phyloP scores from a whole-genome alignment of 2,113 vertebrate species.

The Trogon melanurus region DNA sequence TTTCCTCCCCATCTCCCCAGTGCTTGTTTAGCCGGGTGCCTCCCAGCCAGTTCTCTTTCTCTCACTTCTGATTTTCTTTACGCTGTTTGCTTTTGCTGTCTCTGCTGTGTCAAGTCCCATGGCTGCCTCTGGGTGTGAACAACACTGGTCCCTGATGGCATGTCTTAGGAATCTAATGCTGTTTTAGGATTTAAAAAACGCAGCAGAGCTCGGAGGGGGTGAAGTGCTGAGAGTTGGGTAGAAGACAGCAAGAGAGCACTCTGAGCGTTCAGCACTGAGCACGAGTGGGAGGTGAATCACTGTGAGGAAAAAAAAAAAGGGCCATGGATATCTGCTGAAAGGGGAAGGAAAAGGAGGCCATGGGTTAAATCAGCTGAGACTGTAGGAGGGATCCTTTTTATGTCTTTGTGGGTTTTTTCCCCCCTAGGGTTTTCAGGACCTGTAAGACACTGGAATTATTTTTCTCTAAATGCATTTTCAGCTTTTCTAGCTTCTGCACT shows the following conservation, averaged over 20 bases:
- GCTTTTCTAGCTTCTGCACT: slow-evolving; percentile 27
- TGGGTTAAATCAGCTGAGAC: background rate
- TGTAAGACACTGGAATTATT: slow-evolving; percentile 51
- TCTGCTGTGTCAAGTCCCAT: background rate
- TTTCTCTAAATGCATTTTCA: slow-evolving; percentile 33
- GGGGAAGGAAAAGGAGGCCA: background rate
- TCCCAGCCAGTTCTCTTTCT: slow-evolving; percentile 41
- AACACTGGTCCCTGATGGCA: background rate
- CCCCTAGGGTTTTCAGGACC: background rate
- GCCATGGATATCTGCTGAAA: background rate
- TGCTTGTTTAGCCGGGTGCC: slow-evolving; percentile 47
- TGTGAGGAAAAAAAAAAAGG: background rate
- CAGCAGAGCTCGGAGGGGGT: background rate
- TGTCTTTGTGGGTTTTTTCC: too few relatives aligned
- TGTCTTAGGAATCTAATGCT: background rate
- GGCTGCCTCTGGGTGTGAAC: background rate
- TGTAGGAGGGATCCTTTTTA: background rate
- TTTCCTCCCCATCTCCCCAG: slow-evolving; percentile 23
- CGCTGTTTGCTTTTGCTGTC: background rate
- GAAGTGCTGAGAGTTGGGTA: background rate
- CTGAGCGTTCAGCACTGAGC: background rate
- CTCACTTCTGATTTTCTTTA: slow-evolving; percentile 34
- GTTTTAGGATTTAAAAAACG: background rate
- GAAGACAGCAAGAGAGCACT: background rate
- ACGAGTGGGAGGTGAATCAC: background rate